Evolutionary conservation across 2,888 invertebrate genomes (phyloP), one percentile per base, ranked within the genome.

Genomic region (Synanthedon tipuliformis): DNA sequence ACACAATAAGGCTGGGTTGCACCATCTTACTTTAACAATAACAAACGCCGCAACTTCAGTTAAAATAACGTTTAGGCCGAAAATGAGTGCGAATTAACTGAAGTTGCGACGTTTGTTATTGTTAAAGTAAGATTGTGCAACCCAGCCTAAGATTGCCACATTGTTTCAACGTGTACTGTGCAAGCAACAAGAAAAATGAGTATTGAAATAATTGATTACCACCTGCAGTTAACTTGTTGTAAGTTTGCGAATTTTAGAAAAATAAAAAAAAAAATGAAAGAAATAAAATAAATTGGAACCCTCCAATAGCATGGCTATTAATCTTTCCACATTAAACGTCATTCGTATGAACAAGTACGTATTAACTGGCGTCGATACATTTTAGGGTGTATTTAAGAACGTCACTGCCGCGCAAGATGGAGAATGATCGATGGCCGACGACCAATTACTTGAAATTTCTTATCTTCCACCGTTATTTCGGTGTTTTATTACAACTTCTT

Each of bases 401-500:
- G 49, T 49, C 49, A 15, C 49, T 23, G 23, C 56, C 54, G 59
- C 59, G 57, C 52, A 66, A 66, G 69, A 69, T 64, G 64, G 68
- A 69, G 68, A 57, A 65, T 68, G 67, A 66, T 63, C 57, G 61
- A 68, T 62, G 58, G 52, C 54, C 15, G 40, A 16, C 53, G 53
- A 50, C 56, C 62, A 64, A 68, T 68, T 65, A 63, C 65, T 51
- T 52, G 45, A 50, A 55, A 55, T 61, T 62, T 59, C 54, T 53
- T 57, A 57, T 58, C 54, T 51, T 27, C 45, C 45, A 45, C 13
- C 7, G 13, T 45, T 45, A 45, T 45, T 45, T 45, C 45, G n/a
- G 13, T 45, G 12, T 45, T 45, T 13, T 45, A 13, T 45, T 45
- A 13, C 12, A n/a, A 13, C 8, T 13, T 41, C 41, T 13, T 45